Evolutionary conservation across 2,113 vertebrate genomes (phyloP), one percentile per base, ranked within the genome.

Genomic region (Oxyura jamaicensis): DNA sequence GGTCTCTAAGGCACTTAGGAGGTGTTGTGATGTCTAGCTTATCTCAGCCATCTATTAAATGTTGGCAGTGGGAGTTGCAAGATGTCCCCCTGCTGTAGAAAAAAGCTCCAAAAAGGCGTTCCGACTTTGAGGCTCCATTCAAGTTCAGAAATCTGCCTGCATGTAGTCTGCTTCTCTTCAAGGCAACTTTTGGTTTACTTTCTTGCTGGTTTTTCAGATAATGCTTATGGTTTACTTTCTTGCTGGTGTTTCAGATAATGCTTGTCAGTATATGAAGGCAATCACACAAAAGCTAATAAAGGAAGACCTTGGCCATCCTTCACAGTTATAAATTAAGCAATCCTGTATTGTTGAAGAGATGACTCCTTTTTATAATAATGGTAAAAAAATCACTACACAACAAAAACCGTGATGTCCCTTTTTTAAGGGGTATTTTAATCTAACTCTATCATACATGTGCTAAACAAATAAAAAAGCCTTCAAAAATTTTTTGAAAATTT

Each of bases 31-130:
- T 65, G 33, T 72, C 56, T 81, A 44, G 13, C 8, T 62, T 66
- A 42, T 48, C 48, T 66, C 48, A 93, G n/a, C 13, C 17, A 59
- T 53, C 69, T 62, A 35, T n/a, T 76, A 48, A 73, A 53, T 1
- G 0, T 17, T 25, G 42, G 13, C 52, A 58, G 25, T 31, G 7
- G 0, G 6, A 58, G n/a, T 21, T 42, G 58, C 22, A 81, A 29
- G 42, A n/a, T 2, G 5, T 74, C 19, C 13, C 15, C 28, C 28
- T 0, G 0, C 28, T 16, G 11, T 28, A 21, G 65, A 42, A 25
- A 26, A 53, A 76, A 33, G 15, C 17, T 84, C 33, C 46, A 41
- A 68, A 5, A 46, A 31, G 0, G 0, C 3, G 1, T 29, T 53
- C 8, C 29, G 36, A 15, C 58, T 46, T 68, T 23, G 58, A 55